Conservation (phyloP, 2,797 vertebrate species). For the Menidia menidia region DNA sequence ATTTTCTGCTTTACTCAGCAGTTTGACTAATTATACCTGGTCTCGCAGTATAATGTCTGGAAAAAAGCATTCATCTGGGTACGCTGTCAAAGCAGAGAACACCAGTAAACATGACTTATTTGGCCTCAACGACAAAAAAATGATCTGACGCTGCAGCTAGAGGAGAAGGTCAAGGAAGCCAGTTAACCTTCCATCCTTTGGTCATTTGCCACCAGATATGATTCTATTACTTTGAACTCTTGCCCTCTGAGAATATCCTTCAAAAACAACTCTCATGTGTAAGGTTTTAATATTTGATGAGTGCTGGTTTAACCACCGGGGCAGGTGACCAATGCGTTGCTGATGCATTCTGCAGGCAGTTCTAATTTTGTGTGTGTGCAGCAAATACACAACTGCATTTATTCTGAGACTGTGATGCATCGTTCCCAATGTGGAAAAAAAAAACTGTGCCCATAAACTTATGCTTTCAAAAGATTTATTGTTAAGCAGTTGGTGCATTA, state of each 20-base stretch:
- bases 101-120: constrained; percentile 49
- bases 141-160: constrained; percentile 38
- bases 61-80: constrained; percentile 39
- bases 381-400: background rate
- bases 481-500: constrained; percentile 53
- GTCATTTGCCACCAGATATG: background rate
- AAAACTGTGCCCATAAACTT: constrained; percentile 3
- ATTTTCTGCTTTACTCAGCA: constrained; percentile 50
- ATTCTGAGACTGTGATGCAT: constrained; percentile 1
- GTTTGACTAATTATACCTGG: constrained; percentile 55
- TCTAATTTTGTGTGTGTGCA: constrained; percentile 16
- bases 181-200: background rate
- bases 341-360: constrained; percentile 23
- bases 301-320: constrained; percentile 32
- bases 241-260: constrained; percentile 4
- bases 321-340: constrained; percentile 20
- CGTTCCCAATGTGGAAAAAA: background rate
- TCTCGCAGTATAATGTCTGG: constrained; percentile 45
- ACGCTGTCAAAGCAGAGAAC: constrained; percentile 48
- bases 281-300: constrained; percentile 45
- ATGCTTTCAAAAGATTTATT: constrained; percentile 66
- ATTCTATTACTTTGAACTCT: constrained; percentile 6
- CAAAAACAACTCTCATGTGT: constrained; percentile 5
- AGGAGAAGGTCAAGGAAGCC: constrained; percentile 33
- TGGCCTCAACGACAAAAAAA: constrained; percentile 37